Evolutionary conservation across 2,888 invertebrate species (phyloP).

Genomic region (Baronia brevicornis): DNA sequence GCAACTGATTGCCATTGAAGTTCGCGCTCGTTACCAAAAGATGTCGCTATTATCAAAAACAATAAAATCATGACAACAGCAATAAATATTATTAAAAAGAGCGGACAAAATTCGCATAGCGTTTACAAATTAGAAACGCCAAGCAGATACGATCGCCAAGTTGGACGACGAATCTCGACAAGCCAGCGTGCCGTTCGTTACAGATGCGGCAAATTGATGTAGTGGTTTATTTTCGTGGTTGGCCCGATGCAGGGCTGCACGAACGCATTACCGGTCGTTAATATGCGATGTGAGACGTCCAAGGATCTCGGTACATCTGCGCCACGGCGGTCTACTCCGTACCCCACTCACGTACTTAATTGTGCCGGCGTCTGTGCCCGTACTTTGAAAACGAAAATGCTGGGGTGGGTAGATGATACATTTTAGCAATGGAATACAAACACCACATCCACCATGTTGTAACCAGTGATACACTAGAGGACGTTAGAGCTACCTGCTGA

Average conservation of each 20-base stretch:
- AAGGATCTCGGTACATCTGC: slow-evolving; percentile 5
- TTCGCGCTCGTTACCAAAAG: too few species aligned
- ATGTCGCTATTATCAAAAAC: too few species aligned
- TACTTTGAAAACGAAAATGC: slow-evolving; percentile 12
- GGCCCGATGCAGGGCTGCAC: slow-evolving; percentile 4
- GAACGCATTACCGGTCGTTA: slow-evolving; percentile 12
- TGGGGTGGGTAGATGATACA: too few species aligned
- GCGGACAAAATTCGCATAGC: too few species aligned
- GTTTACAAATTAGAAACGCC: not conserved
- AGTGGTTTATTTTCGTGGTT: slow-evolving; percentile 3
- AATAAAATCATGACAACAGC: too few species aligned
- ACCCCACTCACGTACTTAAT: slow-evolving; percentile 53
- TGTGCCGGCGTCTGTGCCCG: slow-evolving; percentile 26
- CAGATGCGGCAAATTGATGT: slow-evolving; percentile 12
- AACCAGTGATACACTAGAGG: too few species aligned
- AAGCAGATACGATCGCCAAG: not conserved
- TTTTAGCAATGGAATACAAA: too few species aligned
- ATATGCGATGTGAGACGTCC: slow-evolving; percentile 6
- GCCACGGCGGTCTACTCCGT: slow-evolving; percentile 17
- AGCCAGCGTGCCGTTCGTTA: slow-evolving; percentile 2
- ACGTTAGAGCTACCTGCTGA: too few species aligned
- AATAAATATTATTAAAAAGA: too few species aligned
- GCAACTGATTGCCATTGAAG: too few species aligned
- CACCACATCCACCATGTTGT: too few species aligned
- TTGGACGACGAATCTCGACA: not conserved